These are phyloP conservation scores for Cantharis lateralis DNA, from an alignment of 2,888 invertebrate species.

Conservation along the genomic window DNA sequence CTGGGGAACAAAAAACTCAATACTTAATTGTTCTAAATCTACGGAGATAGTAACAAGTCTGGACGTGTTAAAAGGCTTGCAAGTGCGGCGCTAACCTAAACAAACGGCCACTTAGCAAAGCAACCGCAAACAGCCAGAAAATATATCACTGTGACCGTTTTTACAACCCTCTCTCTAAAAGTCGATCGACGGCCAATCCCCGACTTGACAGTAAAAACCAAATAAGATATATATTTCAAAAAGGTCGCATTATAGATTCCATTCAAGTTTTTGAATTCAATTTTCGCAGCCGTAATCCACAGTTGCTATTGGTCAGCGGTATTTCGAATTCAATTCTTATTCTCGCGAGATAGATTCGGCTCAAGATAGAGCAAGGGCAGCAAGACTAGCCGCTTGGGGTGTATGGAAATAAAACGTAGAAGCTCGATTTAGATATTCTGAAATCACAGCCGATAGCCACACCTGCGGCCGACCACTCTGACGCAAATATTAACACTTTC, in stretches of 20 bases:
- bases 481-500: slow-evolving; percentile 53
- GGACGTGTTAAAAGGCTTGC: slow-evolving; percentile 54
- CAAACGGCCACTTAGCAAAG: slow-evolving; percentile 55
- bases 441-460: slow-evolving; percentile 54
- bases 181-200: slow-evolving; percentile 35
- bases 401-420: slow-evolving; percentile 52
- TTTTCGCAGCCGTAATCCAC: slow-evolving; percentile 57
- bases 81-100: slow-evolving; percentile 48
- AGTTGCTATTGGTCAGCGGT: slow-evolving; percentile 56
- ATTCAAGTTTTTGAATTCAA: slow-evolving; percentile 59
- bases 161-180: slow-evolving; percentile 22
- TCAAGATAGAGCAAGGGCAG: slow-evolving; percentile 46
- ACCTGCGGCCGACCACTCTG: slow-evolving; percentile 50
- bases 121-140: slow-evolving; percentile 52
- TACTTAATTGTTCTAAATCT: slow-evolving; percentile 40
- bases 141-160: slow-evolving; percentile 41
- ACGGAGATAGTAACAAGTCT: slow-evolving; percentile 51
- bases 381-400: slow-evolving; percentile 49
- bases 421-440: slow-evolving; percentile 52
- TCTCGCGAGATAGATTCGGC: slow-evolving; percentile 52
- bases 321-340: slow-evolving; percentile 58
- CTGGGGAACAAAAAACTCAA: not conserved
- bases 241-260: slow-evolving; percentile 55
- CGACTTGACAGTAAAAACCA: slow-evolving; percentile 44
- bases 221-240: slow-evolving; percentile 44